These are phyloP conservation scores for Macroglossus sobrinus DNA, from an alignment of 2,113 vertebrate genomes.

Conservation along the genomic window DNA sequence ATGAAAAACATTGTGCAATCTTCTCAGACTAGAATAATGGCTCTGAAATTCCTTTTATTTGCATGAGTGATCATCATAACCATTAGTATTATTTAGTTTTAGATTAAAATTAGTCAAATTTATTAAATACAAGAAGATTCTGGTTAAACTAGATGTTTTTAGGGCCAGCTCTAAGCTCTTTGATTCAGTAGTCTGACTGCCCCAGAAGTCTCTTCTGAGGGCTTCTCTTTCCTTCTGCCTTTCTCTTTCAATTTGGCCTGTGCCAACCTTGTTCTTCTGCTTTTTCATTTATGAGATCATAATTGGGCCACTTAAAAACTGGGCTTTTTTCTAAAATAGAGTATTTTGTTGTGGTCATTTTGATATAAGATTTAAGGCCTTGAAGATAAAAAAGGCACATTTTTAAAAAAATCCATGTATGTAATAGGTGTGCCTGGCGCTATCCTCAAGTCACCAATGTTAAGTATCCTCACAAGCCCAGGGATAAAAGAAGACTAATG, in stretches of 20 bases:
- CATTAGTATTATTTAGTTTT: conserved; percentile 5
- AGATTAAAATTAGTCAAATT: not conserved
- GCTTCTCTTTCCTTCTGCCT: not conserved
- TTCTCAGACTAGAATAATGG: not conserved
- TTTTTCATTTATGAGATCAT: conserved; percentile 34
- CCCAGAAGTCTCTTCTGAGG: not conserved
- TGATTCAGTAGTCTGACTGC: not conserved
- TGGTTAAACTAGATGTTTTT: not conserved
- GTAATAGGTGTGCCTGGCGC: not conserved
- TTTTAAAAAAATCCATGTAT: not conserved
- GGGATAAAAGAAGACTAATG: not conserved
- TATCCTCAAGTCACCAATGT: not conserved
- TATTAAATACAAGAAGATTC: not conserved
- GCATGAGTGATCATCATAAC: not conserved
- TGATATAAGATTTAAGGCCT: not conserved
- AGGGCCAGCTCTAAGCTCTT: not conserved
- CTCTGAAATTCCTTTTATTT: conserved; percentile 37
- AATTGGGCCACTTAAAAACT: conserved; percentile 7
- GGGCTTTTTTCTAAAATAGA: not conserved
- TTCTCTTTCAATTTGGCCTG: not conserved
- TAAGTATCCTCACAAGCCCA: not conserved
- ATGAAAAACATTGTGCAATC: not conserved
- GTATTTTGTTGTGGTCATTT: conserved; percentile 25
- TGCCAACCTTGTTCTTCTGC: not conserved
- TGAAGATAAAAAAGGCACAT: not conserved